Conservation (phyloP, 2,888 invertebrate genomes). For the Cosmia trapezina region DNA sequence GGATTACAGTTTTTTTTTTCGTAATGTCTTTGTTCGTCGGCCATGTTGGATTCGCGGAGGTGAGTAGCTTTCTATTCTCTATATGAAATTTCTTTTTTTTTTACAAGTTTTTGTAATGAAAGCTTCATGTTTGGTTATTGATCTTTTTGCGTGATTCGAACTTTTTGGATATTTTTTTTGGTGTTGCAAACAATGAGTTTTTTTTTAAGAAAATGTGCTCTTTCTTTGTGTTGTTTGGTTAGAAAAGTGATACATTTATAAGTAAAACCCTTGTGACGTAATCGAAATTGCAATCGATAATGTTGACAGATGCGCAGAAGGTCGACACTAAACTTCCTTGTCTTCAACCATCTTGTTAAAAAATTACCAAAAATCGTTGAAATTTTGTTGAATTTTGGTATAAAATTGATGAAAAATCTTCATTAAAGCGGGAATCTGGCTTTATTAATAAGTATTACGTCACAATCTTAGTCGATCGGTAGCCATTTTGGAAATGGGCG, state of each 20-base stretch:
- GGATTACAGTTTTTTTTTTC: conserved; percentile 64
- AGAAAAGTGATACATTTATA: conserved; percentile 10
- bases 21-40: conserved; percentile 74
- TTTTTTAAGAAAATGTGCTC: conserved; percentile 9
- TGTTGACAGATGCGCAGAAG: conserved; percentile 41
- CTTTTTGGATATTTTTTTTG: not conserved
- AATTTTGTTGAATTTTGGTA: not conserved
- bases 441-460: conserved; percentile 67
- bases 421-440: conserved; percentile 18
- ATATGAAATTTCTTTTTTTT: conserved; percentile 66
- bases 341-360: conserved; percentile 29
- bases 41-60: conserved; percentile 78
- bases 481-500: conserved; percentile 86
- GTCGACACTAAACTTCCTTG: not conserved
- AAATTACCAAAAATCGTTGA: not conserved
- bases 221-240: conserved; percentile 37
- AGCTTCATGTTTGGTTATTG: conserved; percentile 2
- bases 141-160: conserved; percentile 10
- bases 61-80: conserved; percentile 77
- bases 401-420: not conserved
- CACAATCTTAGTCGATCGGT: conserved; percentile 58
- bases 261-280: conserved; percentile 23
- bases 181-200: not conserved
- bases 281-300: conserved; percentile 39
- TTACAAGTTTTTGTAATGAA: conserved; percentile 11